Base-by-base conservation (phyloP, 2,113 vertebrate species). In the Grammomys surdaster region DNA sequence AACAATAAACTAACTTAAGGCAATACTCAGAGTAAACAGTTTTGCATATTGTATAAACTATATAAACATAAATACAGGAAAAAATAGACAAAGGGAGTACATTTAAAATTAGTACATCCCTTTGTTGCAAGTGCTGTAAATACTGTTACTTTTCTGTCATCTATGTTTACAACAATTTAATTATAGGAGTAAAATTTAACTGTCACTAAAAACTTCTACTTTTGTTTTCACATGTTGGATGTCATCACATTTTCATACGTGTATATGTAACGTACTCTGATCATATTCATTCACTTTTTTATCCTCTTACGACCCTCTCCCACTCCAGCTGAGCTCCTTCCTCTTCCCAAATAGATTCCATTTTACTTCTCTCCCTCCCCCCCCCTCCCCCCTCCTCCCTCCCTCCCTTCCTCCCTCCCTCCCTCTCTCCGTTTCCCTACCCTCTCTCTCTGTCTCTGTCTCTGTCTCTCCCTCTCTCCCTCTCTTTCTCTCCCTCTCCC, bases 111-210 rank as follows among this genome's bases (percentile, higher is more conserved):
- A 5, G 48, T 48, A 48, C 48, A 48, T 48, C 7, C 48, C 48
- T 48, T 48, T 76, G 73, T 48, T 82, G 48, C 33, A 86, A 67
- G 22, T 77, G 4, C 11, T 65, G 51, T 46, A 75, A 89, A 92
- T 81, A 77, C 9, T 77, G 36, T 14, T 76, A 11, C 90, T 80
- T 94, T 96, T 77, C 89, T 72, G 36, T 95, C 26, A 95, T 65
- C 10, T 91, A 5, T 72, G 19, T 65, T 95, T 90, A 77, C 1
- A 95, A 20, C 84, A 95, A 90, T 31, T 73, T 93, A 33, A 88
- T 60, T 72, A 69, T n/a, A 91, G 14, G 36, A 80, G 43, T 95
- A 40, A 94, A 92, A 88, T 72, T 51, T 65, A 89, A 91, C 14
- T 58, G 54, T 86, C 86, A 87, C 9, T 2, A 43, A 87, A 91